Evolutionary conservation across 2,113 vertebrate species (phyloP), one percentile per base, ranked within the genome.

Genomic region (Oncorhynchus tshawytscha): DNA sequence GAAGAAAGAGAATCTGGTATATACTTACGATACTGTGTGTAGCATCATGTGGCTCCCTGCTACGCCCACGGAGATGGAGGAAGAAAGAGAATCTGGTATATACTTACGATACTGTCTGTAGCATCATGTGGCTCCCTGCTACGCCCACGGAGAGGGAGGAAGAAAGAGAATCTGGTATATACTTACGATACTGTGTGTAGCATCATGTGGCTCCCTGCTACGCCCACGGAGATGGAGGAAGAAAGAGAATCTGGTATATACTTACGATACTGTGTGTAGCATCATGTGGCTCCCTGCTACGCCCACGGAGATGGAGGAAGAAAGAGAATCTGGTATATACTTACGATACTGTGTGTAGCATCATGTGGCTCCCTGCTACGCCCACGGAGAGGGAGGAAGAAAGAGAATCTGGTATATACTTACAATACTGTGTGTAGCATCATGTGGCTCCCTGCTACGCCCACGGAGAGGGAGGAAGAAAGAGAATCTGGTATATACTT

Each of bases 1-100:
- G 2, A 8, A 39, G 2, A 39, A 39, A 2, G 39, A 39, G 39
- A 39, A 9, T 39, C 2, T 45, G 9, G 1, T 45, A 45, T 11
- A 45, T 45, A 45, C 8, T 72, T 39, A 29, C 27, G 64, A 31
- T 82, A 57, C 77, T 60, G 70, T 29, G 16, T 22, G n/a, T 25
- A 11, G 20, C 2, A 64, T 7, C 22, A 8, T 18, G 48, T 49
- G 66, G 74, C 73, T 77, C 72, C 73, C 34, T 24, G 48, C 20
- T 22, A 34, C 66, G n/a, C 5, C 7, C 0, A 48, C 13, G 1
- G 67, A n/a, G n/a, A n/a, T 5, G 31, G 31, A 31, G 39, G 2
- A 8, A 39, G 2, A 39, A 39, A 2, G 39, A 39, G 39, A 39
- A 9, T 39, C 2, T 45, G 9, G 1, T 45, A 45, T 11, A 45